Evolutionary conservation across 1,140 invertebrate species (phyloP).

Genomic region (Drosophila bifasciata): DNA sequence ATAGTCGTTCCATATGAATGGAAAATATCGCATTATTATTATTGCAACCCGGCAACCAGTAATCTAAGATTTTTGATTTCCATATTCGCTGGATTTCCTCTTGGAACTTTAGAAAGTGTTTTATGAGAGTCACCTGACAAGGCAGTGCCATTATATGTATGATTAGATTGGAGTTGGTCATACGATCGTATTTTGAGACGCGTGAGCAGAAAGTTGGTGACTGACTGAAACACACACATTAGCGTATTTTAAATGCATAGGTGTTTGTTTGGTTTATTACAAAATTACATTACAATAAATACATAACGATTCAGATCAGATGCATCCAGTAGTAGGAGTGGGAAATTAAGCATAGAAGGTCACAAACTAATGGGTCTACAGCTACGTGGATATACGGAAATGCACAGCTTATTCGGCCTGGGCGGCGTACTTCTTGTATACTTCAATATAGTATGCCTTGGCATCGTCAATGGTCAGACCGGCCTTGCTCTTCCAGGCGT

Average conservation of each 20-base stretch:
- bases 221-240: neutral
- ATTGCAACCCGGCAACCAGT: too few relatives aligned
- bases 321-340: slow-evolving; percentile 3
- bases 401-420: slow-evolving; percentile 65
- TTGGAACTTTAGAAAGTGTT: neutral
- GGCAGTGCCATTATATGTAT: slow-evolving; percentile 21
- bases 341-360: neutral
- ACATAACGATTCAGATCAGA: slow-evolving; percentile 25
- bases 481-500: slow-evolving; percentile 94
- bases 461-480: slow-evolving; percentile 92
- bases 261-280: slow-evolving; percentile 48
- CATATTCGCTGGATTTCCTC: neutral
- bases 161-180: slow-evolving; percentile 16
- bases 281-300: slow-evolving; percentile 56
- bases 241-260: slow-evolving; percentile 33
- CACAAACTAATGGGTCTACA: slow-evolving; percentile 3
- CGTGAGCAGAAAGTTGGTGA: slow-evolving; percentile 21
- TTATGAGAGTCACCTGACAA: neutral
- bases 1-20: too few relatives aligned
- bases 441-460: slow-evolving; percentile 92
- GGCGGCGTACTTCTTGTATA: slow-evolving; percentile 88
- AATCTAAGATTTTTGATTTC: too few relatives aligned
- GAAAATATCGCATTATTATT: too few relatives aligned
- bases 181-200: slow-evolving; percentile 8
- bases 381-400: slow-evolving; percentile 15